A percentile compares a stretch with the other conserved stretches of the same genome.
Conservation (phyloP, 1,140 invertebrate species). For the Drosophila neocordata region DNA sequence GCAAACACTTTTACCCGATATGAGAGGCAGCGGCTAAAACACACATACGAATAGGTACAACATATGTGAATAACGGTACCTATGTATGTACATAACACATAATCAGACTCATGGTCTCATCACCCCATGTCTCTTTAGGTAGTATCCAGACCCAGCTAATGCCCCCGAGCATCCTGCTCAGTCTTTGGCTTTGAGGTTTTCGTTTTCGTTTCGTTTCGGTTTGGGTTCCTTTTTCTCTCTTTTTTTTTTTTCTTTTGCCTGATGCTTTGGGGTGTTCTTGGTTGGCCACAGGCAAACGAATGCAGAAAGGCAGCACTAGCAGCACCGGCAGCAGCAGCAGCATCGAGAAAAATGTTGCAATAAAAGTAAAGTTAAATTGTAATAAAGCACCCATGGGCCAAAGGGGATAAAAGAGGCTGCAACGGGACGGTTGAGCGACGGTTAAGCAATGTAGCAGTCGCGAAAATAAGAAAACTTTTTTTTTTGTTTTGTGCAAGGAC, state of each 20-base stretch:
- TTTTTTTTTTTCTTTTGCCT: neutral
- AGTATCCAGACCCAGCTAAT: neutral
- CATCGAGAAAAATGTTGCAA: conserved; percentile 60
- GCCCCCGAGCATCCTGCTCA: conserved; percentile 31
- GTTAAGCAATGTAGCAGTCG: conserved; percentile 47
- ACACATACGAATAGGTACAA: neutral
- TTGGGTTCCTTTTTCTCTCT: neutral
- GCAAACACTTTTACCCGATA: conserved; percentile 25
- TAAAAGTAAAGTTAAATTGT: conserved; percentile 82
- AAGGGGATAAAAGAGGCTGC: conserved; percentile 8
- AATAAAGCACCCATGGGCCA: conserved; percentile 72
- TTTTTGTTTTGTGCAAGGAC: conserved; percentile 54
- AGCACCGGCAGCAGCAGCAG: conserved; percentile 13
- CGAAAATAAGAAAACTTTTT: conserved; percentile 71
- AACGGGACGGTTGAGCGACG: conserved; percentile 18
- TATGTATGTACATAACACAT: conserved; percentile 35
- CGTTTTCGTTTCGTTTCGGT: neutral
- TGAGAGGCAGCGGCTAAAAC: conserved; percentile 46
- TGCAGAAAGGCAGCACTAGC: conserved; percentile 31
- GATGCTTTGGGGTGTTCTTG: conserved; percentile 30
- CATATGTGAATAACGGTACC: conserved; percentile 8
- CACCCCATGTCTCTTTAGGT: conserved; percentile 15
- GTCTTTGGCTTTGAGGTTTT: conserved; percentile 26
- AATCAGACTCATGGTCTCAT: conserved; percentile 40
- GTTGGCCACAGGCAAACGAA: conserved; percentile 60